Evolutionary conservation across 2,797 vertebrate genomes (phyloP).

Genomic region (Anguilla marmorata): DNA sequence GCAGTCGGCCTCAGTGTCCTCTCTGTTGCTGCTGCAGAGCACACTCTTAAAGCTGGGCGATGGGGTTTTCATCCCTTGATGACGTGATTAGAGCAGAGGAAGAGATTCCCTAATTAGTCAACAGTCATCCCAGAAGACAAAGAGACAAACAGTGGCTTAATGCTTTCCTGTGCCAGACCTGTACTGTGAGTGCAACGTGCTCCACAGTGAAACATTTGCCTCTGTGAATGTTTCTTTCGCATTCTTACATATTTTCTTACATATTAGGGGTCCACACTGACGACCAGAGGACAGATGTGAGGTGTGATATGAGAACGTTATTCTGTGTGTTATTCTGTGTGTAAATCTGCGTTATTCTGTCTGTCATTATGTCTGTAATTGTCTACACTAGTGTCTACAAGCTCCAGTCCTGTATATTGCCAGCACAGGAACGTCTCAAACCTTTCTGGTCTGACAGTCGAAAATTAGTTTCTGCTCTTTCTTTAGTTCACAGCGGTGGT

Average conservation of each 20-base stretch:
- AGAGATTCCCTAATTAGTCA: constrained; percentile 19
- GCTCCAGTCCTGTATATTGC: neutral
- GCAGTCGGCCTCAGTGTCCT: neutral
- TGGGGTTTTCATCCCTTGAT: neutral
- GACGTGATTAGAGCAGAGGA: constrained; percentile 8
- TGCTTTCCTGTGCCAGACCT: neutral
- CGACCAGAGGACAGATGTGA: neutral
- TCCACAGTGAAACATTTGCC: neutral
- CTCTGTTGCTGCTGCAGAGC: neutral
- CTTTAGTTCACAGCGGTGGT: neutral
- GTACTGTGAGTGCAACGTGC: neutral
- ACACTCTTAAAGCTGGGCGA: neutral
- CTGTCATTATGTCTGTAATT: neutral
- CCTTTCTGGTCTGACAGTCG: neutral
- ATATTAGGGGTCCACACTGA: neutral
- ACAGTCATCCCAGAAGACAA: neutral
- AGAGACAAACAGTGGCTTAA: neutral
- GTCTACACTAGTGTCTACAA: neutral
- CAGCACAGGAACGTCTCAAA: neutral
- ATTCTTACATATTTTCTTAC: neutral
- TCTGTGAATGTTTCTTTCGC: neutral
- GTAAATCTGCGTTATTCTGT: neutral
- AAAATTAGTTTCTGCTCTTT: neutral
- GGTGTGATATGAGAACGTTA: neutral
- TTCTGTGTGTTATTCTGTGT: neutral